Evolutionary conservation across 2,888 invertebrate species (phyloP).

Genomic region (Platerodrilus igneus): DNA sequence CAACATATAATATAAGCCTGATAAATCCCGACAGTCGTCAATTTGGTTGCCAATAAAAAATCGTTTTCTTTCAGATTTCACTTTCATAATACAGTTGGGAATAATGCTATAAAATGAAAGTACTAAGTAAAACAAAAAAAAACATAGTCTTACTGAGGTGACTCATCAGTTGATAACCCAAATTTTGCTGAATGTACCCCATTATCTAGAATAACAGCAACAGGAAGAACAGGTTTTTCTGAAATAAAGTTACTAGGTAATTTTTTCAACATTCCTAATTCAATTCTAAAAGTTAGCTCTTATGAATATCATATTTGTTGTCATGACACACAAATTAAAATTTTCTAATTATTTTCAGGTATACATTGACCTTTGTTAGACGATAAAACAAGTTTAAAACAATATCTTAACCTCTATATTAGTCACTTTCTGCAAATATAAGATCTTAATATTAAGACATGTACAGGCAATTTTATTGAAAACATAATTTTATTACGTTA

Average conservation of each 20-base stretch:
- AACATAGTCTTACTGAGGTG: conserved; percentile 56
- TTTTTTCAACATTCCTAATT: too few relatives aligned
- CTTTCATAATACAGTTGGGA: conserved; percentile 97
- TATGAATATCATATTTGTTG: too few relatives aligned
- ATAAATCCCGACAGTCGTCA: conserved; percentile 93
- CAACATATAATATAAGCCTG: conserved; percentile 88
- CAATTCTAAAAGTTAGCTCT: too few relatives aligned
- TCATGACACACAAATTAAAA: too few relatives aligned
- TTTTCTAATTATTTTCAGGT: too few relatives aligned
- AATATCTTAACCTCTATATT: too few relatives aligned
- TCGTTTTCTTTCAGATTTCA: conserved; percentile 90
- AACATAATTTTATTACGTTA: too few relatives aligned
- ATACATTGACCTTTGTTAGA: too few relatives aligned
- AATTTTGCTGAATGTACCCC: conserved; percentile 85
- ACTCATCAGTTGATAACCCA: conserved; percentile 64
- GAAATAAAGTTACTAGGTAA: conserved; percentile 5
- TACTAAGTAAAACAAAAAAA: conserved; percentile 3
- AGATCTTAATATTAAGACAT: too few relatives aligned
- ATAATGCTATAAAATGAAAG: conserved; percentile 54
- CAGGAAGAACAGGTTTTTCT: conserved; percentile 16
- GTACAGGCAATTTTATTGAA: too few relatives aligned
- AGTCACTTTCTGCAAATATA: too few relatives aligned
- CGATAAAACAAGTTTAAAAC: too few relatives aligned
- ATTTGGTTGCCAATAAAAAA: conserved; percentile 93
- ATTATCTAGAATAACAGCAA: conserved; percentile 59